Conservation (phyloP, 2,113 vertebrate species). For the Megatriorchis doriae region DNA sequence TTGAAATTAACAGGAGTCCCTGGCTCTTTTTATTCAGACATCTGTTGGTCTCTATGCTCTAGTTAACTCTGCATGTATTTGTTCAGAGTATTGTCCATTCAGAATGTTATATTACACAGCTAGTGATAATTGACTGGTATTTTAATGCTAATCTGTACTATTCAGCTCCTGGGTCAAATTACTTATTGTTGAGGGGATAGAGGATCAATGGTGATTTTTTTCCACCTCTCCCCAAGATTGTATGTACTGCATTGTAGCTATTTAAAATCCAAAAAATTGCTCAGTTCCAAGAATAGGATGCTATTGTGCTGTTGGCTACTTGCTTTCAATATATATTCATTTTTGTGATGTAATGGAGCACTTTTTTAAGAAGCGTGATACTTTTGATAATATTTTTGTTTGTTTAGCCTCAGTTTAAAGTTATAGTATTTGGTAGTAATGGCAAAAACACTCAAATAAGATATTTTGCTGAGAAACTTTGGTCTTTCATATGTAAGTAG, state of each 20-base stretch:
- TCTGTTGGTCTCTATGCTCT: neutral
- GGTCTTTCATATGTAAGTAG: accelerated
- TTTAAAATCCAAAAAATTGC: neutral
- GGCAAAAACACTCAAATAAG: neutral
- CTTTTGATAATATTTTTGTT: neutral
- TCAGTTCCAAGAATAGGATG: neutral
- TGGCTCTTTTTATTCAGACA: neutral
- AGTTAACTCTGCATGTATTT: conserved; percentile 8
- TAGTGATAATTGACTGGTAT: conserved; percentile 38
- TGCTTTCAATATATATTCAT: neutral
- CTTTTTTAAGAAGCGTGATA: neutral
- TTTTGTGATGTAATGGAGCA: neutral
- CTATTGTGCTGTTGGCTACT: neutral
- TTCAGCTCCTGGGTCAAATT: conserved; percentile 2
- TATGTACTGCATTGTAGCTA: neutral
- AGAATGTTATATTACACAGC: neutral
- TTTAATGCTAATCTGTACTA: conserved; percentile 31
- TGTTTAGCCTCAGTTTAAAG: neutral
- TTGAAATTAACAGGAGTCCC: conserved; percentile 23
- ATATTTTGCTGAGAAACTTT: neutral
- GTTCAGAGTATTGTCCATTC: neutral
- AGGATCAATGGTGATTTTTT: neutral
- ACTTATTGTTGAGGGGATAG: neutral
- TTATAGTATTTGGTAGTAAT: neutral
- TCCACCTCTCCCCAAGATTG: neutral